A percentile compares a stretch with the other conserved stretches of the same genome.
Evolutionary conservation across 1,140 invertebrate genomes (phyloP).

Genomic region (Araneus ventricosus): DNA sequence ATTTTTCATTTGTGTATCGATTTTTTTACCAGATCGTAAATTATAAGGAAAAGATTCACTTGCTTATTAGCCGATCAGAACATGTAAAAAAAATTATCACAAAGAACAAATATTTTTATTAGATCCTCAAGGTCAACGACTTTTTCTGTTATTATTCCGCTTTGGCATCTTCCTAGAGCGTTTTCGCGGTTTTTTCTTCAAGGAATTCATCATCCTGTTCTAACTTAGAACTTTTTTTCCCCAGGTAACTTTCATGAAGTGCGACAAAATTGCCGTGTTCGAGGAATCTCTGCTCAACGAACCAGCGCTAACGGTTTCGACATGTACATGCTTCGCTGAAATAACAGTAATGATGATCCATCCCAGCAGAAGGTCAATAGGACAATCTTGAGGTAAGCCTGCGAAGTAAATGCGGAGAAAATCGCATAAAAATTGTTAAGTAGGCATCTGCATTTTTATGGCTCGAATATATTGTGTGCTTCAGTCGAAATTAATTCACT

Average conservation of each 20-base stretch:
- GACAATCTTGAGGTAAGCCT: slow-evolving; percentile 37
- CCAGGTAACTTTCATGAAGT: neutral
- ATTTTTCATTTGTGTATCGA: too few relatives aligned
- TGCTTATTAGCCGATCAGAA: too few relatives aligned
- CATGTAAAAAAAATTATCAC: neutral
- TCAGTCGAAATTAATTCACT: neutral
- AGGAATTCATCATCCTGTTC: neutral
- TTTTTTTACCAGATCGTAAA: too few relatives aligned
- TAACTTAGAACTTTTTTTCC: neutral
- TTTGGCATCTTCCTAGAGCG: neutral
- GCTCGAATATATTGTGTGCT: neutral
- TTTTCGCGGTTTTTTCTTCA: neutral
- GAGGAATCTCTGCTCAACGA: neutral
- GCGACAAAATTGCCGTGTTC: slow-evolving; percentile 39
- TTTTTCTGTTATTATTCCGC: neutral
- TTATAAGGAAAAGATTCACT: too few relatives aligned
- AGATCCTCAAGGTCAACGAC: slow-evolving; percentile 12
- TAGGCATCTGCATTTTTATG: neutral
- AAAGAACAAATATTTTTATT: slow-evolving; percentile 10
- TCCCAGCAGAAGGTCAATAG: slow-evolving; percentile 35
- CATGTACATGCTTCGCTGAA: slow-evolving; percentile 24
- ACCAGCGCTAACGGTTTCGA: slow-evolving; percentile 45
- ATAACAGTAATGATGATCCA: slow-evolving; percentile 47
- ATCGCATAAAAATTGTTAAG: slow-evolving; percentile 3
- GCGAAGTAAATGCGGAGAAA: neutral